These are phyloP conservation scores for Palythoa caribaeorum DNA, from an alignment of 92 coral and sea anemone genomes.

Conservation along the genomic window DNA sequence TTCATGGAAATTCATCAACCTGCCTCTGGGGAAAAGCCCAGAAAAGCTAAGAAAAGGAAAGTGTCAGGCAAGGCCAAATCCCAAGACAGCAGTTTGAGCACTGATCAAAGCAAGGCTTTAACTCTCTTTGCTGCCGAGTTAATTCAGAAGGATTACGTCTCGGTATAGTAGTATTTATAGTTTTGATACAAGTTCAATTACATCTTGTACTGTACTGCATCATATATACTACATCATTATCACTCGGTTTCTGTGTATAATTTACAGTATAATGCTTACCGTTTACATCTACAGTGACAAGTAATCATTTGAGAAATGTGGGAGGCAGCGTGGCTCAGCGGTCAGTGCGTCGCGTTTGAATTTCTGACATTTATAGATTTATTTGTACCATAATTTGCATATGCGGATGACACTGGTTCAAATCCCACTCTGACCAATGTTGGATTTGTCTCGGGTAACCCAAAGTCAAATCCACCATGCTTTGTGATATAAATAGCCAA, in stretches of 20 bases:
- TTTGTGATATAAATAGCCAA: too few relatives aligned
- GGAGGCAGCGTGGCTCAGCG: background rate
- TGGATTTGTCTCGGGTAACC: too few relatives aligned
- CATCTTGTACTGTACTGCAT: background rate
- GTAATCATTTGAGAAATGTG: background rate
- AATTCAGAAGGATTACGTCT: background rate
- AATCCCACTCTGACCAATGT: too few relatives aligned
- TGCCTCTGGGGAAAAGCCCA: background rate
- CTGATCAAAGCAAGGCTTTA: background rate
- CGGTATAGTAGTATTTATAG: background rate
- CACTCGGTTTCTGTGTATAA: background rate
- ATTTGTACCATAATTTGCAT: too few relatives aligned
- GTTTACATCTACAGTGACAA: background rate
- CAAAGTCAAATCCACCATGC: too few relatives aligned
- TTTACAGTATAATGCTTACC: background rate
- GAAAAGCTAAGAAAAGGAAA: background rate
- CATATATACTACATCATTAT: background rate
- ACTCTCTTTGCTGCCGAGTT: background rate
- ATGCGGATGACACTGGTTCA: too few relatives aligned
- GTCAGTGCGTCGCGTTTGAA: too few relatives aligned
- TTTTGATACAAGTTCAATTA: too few relatives aligned
- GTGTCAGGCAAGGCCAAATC: background rate
- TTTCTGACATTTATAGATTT: too few relatives aligned
- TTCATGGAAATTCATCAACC: background rate
- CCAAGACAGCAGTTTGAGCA: background rate